Evolutionary conservation across 2,888 invertebrate genomes (phyloP).

Genomic region (Trichopoda pennipes): DNA sequence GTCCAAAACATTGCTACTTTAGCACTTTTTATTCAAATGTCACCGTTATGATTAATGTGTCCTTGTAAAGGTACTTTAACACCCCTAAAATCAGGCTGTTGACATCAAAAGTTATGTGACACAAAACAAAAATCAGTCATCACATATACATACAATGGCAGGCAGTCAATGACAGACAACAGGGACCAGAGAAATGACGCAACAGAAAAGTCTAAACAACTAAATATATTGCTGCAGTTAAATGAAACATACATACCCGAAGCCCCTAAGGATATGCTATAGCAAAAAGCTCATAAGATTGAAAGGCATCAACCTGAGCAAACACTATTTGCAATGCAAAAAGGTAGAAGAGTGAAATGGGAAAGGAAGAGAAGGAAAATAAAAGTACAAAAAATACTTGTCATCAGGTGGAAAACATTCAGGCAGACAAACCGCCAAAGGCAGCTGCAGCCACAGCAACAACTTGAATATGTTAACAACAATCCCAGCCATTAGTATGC

Average conservation of each 20-base stretch:
- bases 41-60: constrained; percentile 20
- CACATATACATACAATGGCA: constrained; percentile 11
- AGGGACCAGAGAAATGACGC: background rate
- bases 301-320: constrained; percentile 36
- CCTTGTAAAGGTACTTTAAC: constrained; percentile 30
- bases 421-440: constrained; percentile 30
- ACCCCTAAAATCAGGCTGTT: constrained; percentile 50
- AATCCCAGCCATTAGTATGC: constrained; percentile 43
- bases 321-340: constrained; percentile 49
- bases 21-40: constrained; percentile 14
- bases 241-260: background rate
- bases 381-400: background rate
- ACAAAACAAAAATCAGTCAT: constrained; percentile 30
- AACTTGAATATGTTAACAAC: constrained; percentile 44
- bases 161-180: constrained; percentile 29
- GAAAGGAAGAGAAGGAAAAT: background rate
- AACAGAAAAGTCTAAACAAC: background rate
- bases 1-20: constrained; percentile 1
- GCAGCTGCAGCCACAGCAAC: constrained; percentile 49
- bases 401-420: constrained; percentile 26
- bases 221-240: constrained; percentile 31
- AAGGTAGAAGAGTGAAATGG: background rate
- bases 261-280: constrained; percentile 32
- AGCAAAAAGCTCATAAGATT: background rate
- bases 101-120: constrained; percentile 50